Evolutionary conservation across 2,888 invertebrate genomes (phyloP), one percentile per base, ranked within the genome.

Genomic region (Gisinianus flammeolus): DNA sequence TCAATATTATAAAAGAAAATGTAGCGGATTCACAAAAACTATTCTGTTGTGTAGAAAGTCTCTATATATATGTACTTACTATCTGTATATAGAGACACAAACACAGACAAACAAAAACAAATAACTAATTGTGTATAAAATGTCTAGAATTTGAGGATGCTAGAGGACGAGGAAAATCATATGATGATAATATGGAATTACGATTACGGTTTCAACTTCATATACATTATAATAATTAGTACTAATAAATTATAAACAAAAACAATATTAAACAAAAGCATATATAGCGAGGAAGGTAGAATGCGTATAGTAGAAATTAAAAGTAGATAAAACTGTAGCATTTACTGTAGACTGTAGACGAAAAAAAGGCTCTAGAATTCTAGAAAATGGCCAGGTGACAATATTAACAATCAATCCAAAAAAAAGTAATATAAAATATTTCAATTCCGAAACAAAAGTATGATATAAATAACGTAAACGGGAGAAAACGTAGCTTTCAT

Each of bases 301-400:
- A 6, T 44, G 44, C 44, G 16, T 12, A 16, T 12, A 19, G 54
- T 5, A 4, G n/a, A 54, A 54, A 16, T n/a, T 3, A 12, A 19
- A 5, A 54, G 16, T 54, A 54, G 5, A 54, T 19, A 19, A 16
- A 16, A 44, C 6, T 10, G 16, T 6, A 44, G 44, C 8, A 44
- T 44, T 10, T 10, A 44, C 16, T 5, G n/a, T 8, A 54, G n/a
- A 54, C 16, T 54, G 54, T 54, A 54, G 54, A 54, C 19, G 44
- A 44, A 58, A 58, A 62, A 62, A 62, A 62, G 22, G 62, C 26
- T 22, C 24, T 62, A 62, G 62, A 62, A 26, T 28, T 26, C 62
- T 62, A 62, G 62, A 24, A 62, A 28, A n/a, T 3, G 62, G 68
- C 68, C 68, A 68, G 22, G 68, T 68, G 68, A 68, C 68, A 68